Conservation (phyloP, 2,888 invertebrate species). For the Deroplatys truncata region DNA sequence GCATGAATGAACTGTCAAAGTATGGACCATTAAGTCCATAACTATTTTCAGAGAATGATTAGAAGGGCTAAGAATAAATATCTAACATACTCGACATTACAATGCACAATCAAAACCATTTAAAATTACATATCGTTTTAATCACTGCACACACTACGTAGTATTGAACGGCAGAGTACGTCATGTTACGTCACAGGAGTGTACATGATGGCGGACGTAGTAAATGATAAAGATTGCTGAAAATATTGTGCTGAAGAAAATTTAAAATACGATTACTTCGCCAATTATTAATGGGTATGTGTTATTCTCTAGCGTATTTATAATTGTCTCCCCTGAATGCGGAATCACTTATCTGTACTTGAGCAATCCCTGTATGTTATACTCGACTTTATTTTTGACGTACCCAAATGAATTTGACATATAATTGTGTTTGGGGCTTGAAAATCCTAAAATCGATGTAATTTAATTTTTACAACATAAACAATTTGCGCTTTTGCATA, state of each 20-base stretch:
- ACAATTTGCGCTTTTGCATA: too few species aligned
- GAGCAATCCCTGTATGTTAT: neutral
- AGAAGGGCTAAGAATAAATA: neutral
- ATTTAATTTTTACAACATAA: too few species aligned
- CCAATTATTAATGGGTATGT: neutral
- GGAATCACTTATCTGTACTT: neutral
- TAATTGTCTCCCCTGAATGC: neutral
- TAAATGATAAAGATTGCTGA: neutral
- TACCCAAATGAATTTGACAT: neutral
- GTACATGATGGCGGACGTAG: slow-evolving; percentile 15
- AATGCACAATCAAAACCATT: neutral
- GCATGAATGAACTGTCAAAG: neutral
- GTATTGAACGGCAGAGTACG: neutral
- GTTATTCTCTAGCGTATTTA: neutral
- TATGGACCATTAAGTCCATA: neutral
- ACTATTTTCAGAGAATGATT: neutral
- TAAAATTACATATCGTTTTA: neutral
- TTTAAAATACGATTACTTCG: neutral
- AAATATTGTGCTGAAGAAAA: neutral
- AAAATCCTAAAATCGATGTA: neutral
- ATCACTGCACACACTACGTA: neutral
- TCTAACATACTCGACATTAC: neutral
- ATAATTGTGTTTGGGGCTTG: neutral
- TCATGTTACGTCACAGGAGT: slow-evolving; percentile 15
- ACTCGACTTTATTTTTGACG: neutral